These are phyloP conservation scores for Limnephilus auricula DNA, from an alignment of 2,888 invertebrate genomes.

Conservation along the genomic window DNA sequence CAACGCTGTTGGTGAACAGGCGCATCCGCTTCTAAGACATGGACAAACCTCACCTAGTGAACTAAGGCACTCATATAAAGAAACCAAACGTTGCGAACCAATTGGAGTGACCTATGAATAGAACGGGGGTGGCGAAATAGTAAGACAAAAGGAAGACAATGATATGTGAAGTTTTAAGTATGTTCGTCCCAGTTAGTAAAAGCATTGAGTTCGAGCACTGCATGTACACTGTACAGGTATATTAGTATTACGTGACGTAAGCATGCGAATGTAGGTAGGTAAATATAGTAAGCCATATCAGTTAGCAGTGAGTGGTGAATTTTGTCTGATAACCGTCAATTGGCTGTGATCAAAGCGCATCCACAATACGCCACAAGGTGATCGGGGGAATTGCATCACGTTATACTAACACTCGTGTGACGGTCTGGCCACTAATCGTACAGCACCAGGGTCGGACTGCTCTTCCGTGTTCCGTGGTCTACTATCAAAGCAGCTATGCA, in stretches of 20 bases:
- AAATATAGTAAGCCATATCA: neutral
- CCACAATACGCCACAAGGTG: neutral
- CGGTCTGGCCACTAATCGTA: neutral
- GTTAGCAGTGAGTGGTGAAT: neutral
- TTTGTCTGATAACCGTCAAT: conserved; percentile 2
- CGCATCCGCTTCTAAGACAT: no score
- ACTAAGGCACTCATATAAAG: no score
- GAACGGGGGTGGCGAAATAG: no score
- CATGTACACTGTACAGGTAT: neutral
- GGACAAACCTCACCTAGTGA: no score
- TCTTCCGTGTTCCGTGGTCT: neutral
- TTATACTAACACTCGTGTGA: neutral
- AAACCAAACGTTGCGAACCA: no score
- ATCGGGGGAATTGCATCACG: neutral
- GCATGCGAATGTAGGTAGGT: neutral
- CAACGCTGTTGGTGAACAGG: no score
- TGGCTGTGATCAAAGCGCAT: conserved; percentile 2
- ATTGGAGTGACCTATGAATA: no score
- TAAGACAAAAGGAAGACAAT: no score
- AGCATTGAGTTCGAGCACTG: neutral
- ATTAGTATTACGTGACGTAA: neutral
- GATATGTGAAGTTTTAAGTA: no score
- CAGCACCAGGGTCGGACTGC: neutral
- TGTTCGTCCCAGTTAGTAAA: no score
- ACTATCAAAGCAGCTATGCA: no score